phyloP scores from a whole-genome alignment of 2,797 vertebrate species.

The Myotis findleyi region DNA sequence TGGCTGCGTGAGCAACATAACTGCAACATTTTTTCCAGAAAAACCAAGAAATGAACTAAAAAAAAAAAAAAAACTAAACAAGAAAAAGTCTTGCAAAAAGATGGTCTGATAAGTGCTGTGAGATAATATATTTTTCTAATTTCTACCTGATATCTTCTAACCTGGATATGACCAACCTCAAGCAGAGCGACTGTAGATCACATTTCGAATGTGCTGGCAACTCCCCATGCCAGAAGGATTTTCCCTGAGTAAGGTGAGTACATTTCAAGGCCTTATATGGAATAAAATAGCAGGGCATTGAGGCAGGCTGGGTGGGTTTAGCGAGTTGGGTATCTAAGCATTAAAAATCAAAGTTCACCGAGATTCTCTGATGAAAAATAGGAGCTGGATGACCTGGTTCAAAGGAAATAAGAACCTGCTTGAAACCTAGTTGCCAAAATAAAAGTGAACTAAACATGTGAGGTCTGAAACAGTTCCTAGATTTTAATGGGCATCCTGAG shows the following conservation, averaged over 20 bases:
- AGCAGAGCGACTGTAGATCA: neutral
- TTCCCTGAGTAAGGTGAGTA: constrained; percentile 41
- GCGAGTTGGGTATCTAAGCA: constrained; percentile 36
- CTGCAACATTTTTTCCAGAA: constrained; percentile 85
- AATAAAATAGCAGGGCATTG: constrained; percentile 6
- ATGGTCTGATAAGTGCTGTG: constrained; percentile 77
- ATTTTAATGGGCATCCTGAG: constrained; percentile 19
- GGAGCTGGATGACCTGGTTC: neutral
- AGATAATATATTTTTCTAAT: constrained; percentile 62
- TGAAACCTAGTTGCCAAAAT: constrained; percentile 24
- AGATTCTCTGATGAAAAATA: constrained; percentile 52
- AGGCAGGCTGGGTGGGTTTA: constrained; percentile 48
- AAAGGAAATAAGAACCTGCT: constrained; percentile 61
- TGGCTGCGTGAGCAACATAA: constrained; percentile 78
- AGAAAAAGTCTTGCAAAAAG: constrained; percentile 77
- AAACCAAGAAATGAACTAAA: constrained; percentile 83
- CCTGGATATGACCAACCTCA: constrained; percentile 45
- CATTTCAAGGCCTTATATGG: constrained; percentile 55
- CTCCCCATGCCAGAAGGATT: neutral
- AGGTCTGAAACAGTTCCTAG: neutral
- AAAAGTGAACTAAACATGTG: constrained; percentile 4
- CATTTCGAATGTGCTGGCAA: constrained; percentile 59
- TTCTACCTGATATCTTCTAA: constrained; percentile 61
- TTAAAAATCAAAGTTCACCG: constrained; percentile 8
- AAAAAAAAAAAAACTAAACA: constrained; percentile 75